Base-by-base conservation (phyloP, 2,113 vertebrate genomes). In the Theropithecus gelada region DNA sequence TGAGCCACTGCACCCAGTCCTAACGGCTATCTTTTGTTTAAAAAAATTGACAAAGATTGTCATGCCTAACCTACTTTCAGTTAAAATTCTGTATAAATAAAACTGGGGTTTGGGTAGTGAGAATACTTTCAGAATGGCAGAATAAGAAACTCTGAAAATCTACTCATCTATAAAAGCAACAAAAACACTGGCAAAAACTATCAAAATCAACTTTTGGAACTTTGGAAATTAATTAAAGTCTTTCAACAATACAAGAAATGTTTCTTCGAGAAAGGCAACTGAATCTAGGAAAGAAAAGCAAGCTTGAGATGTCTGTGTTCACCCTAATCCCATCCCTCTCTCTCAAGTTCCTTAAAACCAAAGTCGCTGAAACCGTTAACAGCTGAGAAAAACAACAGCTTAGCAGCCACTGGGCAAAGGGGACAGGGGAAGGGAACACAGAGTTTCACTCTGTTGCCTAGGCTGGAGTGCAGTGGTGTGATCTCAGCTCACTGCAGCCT, bases 71-170 rank as follows among this genome's bases (percentile, higher is more conserved):
- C 43, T 48, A 90, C 81, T 59, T 90, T 93, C 79, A 93, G 22
- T 86, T 90, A 93, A 86, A 90, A 85, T 76, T 68, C 13, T 68
- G 2, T 76, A 68, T 11, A 93, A 57, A 50, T 92, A 43, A 90
- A 95, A 70, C 25, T 14, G 5, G 16, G 32, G 12, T 13, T 78
- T 12, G 5, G 20, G 61, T 6, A 43, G 18, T 38, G 20, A 59
- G 30, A 9, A 73, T 23, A 88, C 9, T 57, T 95, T 4, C 64
- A 79, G 32, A 85, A 85, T 6, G 11, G 30, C 50, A 84, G 48
- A 95, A 68, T 66, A 72, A 95, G 61, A 25, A 80, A 23, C 20
- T 59, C 23, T 73, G n/a, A 72, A 96, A 95, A 90, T 50, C 23
- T 8, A 86, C 11, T 86, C 55, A 95, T 32, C 35, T 27, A 55